Conservation (phyloP, 2,888 invertebrate genomes). For the Neocrepidodera transversa region DNA sequence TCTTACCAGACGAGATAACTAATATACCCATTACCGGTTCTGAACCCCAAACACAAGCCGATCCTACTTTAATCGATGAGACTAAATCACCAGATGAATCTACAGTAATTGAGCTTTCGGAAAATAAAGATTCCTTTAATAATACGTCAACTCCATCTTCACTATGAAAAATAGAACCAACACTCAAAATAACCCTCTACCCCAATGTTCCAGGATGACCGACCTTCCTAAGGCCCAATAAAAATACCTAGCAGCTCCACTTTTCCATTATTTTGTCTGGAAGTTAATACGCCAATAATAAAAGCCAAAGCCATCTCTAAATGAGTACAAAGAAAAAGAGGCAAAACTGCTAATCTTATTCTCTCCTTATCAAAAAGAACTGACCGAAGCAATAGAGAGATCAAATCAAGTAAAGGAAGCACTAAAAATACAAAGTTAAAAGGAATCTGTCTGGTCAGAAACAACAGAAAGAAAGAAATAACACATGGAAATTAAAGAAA, state of each 20-base stretch:
- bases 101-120: not conserved
- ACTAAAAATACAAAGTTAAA: no score
- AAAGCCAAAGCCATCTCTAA: not conserved
- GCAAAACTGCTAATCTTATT: no score
- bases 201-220: not conserved
- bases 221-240: not conserved
- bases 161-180: not conserved
- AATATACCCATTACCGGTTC: not conserved
- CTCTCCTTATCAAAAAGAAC: no score
- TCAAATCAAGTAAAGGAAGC: no score
- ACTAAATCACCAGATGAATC: not conserved
- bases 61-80: not conserved
- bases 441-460: no score
- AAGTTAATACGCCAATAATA: not conserved
- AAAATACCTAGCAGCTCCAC: no score
- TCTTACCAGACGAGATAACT: no score
- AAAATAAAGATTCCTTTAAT: not conserved
- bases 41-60: not conserved
- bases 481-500: no score
- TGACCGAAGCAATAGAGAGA: no score
- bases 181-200: not conserved
- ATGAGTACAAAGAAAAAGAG: no score
- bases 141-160: no score
- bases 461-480: no score
- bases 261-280: not conserved